Evolutionary conservation across 2,113 vertebrate genomes (phyloP), one percentile per base, ranked within the genome.

Genomic region (Helogale parvula): DNA sequence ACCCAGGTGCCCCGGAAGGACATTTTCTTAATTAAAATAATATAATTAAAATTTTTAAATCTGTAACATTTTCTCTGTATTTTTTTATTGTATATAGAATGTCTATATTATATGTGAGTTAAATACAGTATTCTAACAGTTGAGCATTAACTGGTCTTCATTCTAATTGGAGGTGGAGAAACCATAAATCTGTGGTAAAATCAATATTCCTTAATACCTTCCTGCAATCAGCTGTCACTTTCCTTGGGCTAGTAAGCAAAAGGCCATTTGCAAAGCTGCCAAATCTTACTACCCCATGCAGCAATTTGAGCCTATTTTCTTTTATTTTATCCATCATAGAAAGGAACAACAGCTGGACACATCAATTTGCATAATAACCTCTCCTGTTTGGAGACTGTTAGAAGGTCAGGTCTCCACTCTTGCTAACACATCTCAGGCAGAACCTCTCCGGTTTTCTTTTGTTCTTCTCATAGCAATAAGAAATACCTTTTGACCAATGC

Each of bases 311-410:
- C 66, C 68, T 54, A 72, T 94, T 94, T 93, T 3, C 90, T 87
- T 96, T 96, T 57, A 65, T 96, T 97, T 97, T 94, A 92, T 85
- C 47, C 95, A 82, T 87, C 71, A 88, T 38, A 93, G 68, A 92
- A 96, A 98, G 65, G 41, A 97, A 92, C 54, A 98, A 96, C 97
- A 98, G 92, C 96, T 96, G 93, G 95, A 97, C 87, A 95, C 9
- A 87, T 69, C 72, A 41, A 92, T 98, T 98, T 98, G 74, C 92
- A 97, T 97, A 97, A 95, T 93, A 97, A 96, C 80, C 69, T 80
- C 54, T 94, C 35, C 33, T 97, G 68, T 54, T 66, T 69, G 47
- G 93, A 98, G 89, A 96, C 12, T 96, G 82, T 86, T 94, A 89
- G 82, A 90, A 97, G 96, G 97, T 95, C 93, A 80, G 33, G 35